Evolutionary conservation across 2,113 vertebrate species (phyloP), one percentile per base, ranked within the genome.

Genomic region (Sciurus niger): DNA sequence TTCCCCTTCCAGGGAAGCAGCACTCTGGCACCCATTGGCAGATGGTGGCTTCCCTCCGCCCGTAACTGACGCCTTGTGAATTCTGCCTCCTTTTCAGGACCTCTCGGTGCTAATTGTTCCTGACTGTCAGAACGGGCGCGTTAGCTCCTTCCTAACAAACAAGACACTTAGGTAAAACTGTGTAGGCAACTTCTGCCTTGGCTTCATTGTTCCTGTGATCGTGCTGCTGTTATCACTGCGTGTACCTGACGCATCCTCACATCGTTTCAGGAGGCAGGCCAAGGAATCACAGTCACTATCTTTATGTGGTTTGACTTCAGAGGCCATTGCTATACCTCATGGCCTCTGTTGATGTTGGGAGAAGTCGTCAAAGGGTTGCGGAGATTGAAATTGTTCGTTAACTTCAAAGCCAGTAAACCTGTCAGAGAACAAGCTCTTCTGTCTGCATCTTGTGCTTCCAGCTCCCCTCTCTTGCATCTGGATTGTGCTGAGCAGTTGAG

Each of bases 11-110:
- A n/a, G 4, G 84, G 84, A 92, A 86, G 82, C 67, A 79, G 82
- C 89, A 94, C 92, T 58, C 43, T 13, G 65, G 76, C 84, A 86
- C 80, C 95, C 37, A 0, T 17, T 55, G 65, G 92, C 97, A 98
- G 98, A 93, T 93, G 97, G 97, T 68, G 67, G 85, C 87, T 97
- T 93, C 90, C 78, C 77, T 93, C 93, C 79, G 78, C 92, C 84
- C 70, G 2, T 76, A 86, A 46, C 65, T 10, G 78, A 53, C 48
- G 93, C 90, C 96, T 96, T 65, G 70, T 70, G 58, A 84, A 76
- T 77, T 60, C 76, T 92, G 93, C 90, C 84, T 95, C 89, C 76
- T 74, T 70, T 94, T 89, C 84, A 83, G 92, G 89, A 34, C 78
- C 18, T 12, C 93, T 74, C 46, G 30, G 68, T 80, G 87, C 97